These are phyloP conservation scores for Mythimna impura DNA, from an alignment of 2,888 invertebrate genomes.

Conservation along the genomic window DNA sequence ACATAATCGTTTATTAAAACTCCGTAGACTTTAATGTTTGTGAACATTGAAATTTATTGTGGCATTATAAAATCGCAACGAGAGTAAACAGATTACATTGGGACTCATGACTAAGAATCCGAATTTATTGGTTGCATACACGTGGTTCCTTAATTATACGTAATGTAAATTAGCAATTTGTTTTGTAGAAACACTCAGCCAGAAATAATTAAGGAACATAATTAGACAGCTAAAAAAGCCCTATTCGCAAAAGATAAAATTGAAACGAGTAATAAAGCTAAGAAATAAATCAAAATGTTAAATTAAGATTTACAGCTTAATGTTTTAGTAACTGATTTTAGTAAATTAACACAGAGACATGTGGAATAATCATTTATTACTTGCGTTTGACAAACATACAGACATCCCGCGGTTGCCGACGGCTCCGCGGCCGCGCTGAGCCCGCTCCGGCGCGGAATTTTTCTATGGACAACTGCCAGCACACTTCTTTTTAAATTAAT, in stretches of 20 bases:
- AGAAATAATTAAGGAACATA: conserved; percentile 23
- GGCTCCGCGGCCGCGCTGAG: conserved; percentile 7
- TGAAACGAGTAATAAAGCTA: conserved; percentile 22
- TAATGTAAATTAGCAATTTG: conserved; percentile 34
- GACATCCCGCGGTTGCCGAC: conserved; percentile 30
- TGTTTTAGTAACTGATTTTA: conserved; percentile 59
- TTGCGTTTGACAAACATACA: conserved; percentile 58
- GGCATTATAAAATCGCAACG: conserved; percentile 48
- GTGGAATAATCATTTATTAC: conserved; percentile 62
- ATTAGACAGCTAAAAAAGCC: conserved; percentile 5
- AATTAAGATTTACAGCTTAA: conserved; percentile 56
- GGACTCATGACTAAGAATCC: conserved; percentile 44
- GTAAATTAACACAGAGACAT: conserved; percentile 57
- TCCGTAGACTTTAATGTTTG: conserved; percentile 48
- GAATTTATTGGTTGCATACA: conserved; percentile 45
- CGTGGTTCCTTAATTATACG: conserved; percentile 28
- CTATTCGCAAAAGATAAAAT: conserved; percentile 31
- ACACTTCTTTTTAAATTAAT: conserved; percentile 88
- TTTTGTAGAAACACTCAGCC: neutral
- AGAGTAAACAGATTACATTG: conserved; percentile 52
- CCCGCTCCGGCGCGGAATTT: conserved; percentile 75
- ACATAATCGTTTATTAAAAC: conserved; percentile 31
- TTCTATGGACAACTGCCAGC: conserved; percentile 85
- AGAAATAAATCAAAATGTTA: conserved; percentile 53
- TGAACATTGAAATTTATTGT: conserved; percentile 47